Conservation (phyloP, 1,140 invertebrate species). For the Plectrocnemia conspersa region DNA sequence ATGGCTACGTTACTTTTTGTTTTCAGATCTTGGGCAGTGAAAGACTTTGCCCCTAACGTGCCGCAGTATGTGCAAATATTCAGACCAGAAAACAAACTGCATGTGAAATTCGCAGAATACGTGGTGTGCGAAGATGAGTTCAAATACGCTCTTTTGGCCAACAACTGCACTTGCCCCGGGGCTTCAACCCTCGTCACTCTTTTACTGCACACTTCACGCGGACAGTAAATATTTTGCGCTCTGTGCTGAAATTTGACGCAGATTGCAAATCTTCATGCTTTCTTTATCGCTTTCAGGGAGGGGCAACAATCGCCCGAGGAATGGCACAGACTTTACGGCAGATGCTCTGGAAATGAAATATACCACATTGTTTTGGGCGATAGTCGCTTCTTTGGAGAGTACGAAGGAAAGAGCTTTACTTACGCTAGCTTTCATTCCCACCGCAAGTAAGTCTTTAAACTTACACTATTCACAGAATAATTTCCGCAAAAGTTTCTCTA, state of each 20-base stretch:
- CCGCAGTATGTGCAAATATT: slow-evolving; percentile 98
- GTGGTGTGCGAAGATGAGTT: slow-evolving; percentile 98
- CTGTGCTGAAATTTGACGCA: no score
- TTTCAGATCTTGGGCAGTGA: slow-evolving; percentile 88
- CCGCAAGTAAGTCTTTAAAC: slow-evolving; percentile 93
- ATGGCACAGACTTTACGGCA: slow-evolving; percentile 94
- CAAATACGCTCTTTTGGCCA: slow-evolving; percentile 93
- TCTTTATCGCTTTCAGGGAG: slow-evolving; percentile 63
- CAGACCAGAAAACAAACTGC: slow-evolving; percentile 94
- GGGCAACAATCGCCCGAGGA: slow-evolving; percentile 95
- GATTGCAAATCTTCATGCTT: neutral
- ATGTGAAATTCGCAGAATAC: slow-evolving; percentile 97
- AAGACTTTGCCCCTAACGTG: slow-evolving; percentile 93
- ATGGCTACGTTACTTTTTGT: no score
- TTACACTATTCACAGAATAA: no score
- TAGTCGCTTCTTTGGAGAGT: slow-evolving; percentile 95
- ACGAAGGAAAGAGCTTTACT: slow-evolving; percentile 97
- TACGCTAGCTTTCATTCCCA: slow-evolving; percentile 98
- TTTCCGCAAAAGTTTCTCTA: no score
- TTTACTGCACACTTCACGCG: slow-evolving; percentile 89
- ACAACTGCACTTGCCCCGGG: slow-evolving; percentile 96
- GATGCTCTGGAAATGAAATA: slow-evolving; percentile 98
- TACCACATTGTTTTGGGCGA: slow-evolving; percentile 95
- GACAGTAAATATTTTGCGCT: slow-evolving; percentile 82
- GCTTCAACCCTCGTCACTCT: slow-evolving; percentile 94